Conservation (phyloP, 2,113 vertebrate species). For the Amblyornis subalaris region DNA sequence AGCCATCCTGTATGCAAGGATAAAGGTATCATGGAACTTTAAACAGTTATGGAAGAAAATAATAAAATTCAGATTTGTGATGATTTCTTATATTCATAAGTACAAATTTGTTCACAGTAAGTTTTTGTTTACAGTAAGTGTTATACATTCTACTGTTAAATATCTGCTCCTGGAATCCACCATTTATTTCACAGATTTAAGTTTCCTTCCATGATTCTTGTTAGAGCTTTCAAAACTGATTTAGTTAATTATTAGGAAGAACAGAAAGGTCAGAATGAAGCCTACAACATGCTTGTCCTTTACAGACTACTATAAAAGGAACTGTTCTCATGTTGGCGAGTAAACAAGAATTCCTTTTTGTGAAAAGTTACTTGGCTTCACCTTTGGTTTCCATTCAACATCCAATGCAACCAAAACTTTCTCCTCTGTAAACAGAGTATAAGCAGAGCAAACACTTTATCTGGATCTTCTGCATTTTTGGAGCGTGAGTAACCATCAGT, state of each 20-base stretch:
- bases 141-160: neutral
- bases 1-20: neutral
- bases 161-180: neutral
- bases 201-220: neutral
- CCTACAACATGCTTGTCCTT: neutral
- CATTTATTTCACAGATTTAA: neutral
- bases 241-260: neutral
- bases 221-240: neutral
- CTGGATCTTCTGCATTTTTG: conserved; percentile 33
- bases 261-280: neutral
- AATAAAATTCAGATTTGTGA: neutral
- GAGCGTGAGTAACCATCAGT: neutral
- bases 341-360: conserved; percentile 56
- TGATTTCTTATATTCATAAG: neutral
- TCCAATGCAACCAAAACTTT: conserved; percentile 2
- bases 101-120: neutral
- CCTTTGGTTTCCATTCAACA: conserved; percentile 48
- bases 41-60: neutral
- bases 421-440: conserved; percentile 36
- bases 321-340: conserved; percentile 42
- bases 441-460: conserved; percentile 41
- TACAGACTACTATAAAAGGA: conserved; percentile 56
- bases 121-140: neutral
- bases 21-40: neutral
- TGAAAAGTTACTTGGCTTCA: conserved; percentile 57